Percentiles rank a stretch among this genome's conserved stretches.
Evolutionary conservation across 2,888 invertebrate species (phyloP).

Genomic region (Elgonia sp.): DNA sequence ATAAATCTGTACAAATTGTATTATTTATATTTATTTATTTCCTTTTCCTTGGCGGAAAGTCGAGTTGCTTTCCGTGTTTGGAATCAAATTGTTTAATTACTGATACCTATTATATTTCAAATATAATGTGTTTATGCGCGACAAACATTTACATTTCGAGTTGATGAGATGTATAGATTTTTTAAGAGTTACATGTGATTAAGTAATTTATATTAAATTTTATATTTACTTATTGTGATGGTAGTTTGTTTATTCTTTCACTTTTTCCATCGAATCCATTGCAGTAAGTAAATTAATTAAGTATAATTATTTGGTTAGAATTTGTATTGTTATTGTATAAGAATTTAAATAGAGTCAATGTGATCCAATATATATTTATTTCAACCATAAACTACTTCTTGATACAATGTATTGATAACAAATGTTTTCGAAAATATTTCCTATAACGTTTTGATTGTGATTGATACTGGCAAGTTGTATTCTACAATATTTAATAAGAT

Average conservation of each 20-base stretch:
- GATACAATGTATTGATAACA: background rate
- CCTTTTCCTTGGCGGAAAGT: background rate
- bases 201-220: too few species aligned
- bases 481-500: too few species aligned
- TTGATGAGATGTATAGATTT: slow-evolving; percentile 24
- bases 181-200: slow-evolving; percentile 17
- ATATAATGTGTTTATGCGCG: slow-evolving; percentile 20
- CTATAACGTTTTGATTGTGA: background rate
- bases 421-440: slow-evolving; percentile 5
- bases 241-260: too few species aligned
- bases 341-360: too few species aligned
- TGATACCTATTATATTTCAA: slow-evolving; percentile 3
- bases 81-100: background rate
- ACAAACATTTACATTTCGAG: slow-evolving; percentile 3
- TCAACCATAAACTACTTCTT: slow-evolving; percentile 5
- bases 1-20: slow-evolving; percentile 12
- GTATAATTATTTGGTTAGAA: too few species aligned
- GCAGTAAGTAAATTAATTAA: too few species aligned
- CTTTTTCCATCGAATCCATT: too few species aligned
- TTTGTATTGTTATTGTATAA: too few species aligned
- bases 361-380: slow-evolving; percentile 20
- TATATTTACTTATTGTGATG: too few species aligned
- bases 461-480: background rate
- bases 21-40: slow-evolving; percentile 26
- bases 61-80: slow-evolving; percentile 7